These are phyloP conservation scores for Acanthisitta chloris DNA, from an alignment of 2,113 vertebrate species.

Conservation along the genomic window DNA sequence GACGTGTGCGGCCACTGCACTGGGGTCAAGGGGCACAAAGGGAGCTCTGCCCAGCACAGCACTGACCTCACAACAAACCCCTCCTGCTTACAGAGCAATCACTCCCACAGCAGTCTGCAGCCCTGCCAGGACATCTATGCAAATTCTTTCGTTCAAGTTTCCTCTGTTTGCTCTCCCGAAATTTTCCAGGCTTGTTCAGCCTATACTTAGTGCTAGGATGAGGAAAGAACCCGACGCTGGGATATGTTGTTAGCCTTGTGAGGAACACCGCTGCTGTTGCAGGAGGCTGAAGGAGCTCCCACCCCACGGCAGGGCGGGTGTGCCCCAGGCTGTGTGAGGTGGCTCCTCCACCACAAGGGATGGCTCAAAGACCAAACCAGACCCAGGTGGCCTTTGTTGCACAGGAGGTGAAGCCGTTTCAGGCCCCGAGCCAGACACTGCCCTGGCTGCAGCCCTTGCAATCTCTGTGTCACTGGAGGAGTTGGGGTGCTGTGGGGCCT, in stretches of 20 bases:
- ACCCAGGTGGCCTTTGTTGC: not conserved
- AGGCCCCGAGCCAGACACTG: fast-evolving
- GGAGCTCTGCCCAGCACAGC: not conserved
- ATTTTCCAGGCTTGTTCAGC: not conserved
- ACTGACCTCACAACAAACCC: not conserved
- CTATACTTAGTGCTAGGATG: not conserved
- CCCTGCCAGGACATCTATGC: not conserved
- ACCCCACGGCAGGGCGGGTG: fast-evolving
- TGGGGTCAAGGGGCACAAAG: not conserved
- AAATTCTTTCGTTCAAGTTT: not conserved
- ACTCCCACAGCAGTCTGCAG: not conserved
- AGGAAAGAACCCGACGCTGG: not conserved
- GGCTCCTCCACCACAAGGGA: fast-evolving
- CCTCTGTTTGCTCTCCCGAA: not conserved
- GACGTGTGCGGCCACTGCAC: too few relatives aligned
- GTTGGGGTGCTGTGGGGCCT: not conserved
- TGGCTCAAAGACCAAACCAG: fast-evolving
- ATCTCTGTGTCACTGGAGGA: not conserved
- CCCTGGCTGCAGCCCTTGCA: not conserved
- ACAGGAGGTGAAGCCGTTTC: not conserved
- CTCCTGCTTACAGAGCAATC: not conserved
- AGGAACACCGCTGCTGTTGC: fast-evolving
- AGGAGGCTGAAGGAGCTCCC: fast-evolving
- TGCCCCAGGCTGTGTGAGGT: fast-evolving
- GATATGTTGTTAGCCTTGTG: fast-evolving